Conservation (phyloP, 2,888 invertebrate species). For the Lamellibrachia satsuma region DNA sequence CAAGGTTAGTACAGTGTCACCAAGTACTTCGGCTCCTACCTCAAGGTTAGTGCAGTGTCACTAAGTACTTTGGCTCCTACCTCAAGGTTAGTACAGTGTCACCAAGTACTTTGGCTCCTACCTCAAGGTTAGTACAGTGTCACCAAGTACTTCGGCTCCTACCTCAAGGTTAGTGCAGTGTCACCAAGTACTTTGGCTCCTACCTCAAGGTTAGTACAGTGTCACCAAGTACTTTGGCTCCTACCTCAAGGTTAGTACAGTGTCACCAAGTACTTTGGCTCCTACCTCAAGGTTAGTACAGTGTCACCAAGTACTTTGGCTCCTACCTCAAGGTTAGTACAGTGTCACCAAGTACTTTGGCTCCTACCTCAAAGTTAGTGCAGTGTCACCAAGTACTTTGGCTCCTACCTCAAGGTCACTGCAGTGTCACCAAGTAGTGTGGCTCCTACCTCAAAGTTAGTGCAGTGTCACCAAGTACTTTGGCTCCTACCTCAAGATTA, state of each 20-base stretch:
- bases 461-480: conserved; percentile 94
- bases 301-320: conserved; percentile 78
- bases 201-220: too few species aligned
- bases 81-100: conserved; percentile 86
- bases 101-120: conserved; percentile 97
- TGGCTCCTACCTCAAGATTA: conserved; percentile 73
- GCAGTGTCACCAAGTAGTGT: conserved; percentile 97
- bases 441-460: conserved; percentile 96
- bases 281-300: conserved; percentile 99
- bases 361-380: too few species aligned
- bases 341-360: too few species aligned
- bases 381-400: conserved; percentile 96
- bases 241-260: too few species aligned
- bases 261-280: conserved; percentile 99
- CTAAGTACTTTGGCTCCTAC: conserved; percentile 99
- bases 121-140: conserved; percentile 74
- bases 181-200: too few species aligned
- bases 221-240: too few species aligned
- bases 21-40: conserved; percentile 98
- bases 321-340: too few species aligned
- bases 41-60: conserved; percentile 93
- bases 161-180: too few species aligned
- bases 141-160: conserved; percentile 71
- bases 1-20: conserved; percentile 75
- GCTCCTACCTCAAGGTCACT: conserved; percentile 95